Conservation (phyloP, 1,140 invertebrate species). For the Caerostris extrusa region DNA sequence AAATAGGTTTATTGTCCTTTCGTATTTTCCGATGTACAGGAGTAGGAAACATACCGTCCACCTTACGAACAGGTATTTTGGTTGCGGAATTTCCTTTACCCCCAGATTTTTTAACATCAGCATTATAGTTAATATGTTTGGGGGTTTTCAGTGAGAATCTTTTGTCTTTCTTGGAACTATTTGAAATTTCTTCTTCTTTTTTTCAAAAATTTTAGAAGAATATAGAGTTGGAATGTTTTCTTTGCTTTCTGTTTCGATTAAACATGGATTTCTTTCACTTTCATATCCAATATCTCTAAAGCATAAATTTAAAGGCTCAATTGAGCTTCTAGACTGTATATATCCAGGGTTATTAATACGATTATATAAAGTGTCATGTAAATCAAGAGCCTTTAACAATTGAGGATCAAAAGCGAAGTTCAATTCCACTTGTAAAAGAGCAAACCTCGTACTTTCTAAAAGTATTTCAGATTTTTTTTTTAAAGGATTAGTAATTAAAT, state of each 20-base stretch:
- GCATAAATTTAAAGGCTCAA: constrained; percentile 65
- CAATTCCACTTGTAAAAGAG: neutral
- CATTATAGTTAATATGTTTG: neutral
- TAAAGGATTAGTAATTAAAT: neutral
- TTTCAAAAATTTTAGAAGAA: neutral
- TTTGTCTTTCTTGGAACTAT: neutral
- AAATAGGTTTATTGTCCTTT: neutral
- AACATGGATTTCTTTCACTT: neutral
- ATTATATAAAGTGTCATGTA: constrained; percentile 56
- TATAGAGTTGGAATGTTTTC: constrained; percentile 56
- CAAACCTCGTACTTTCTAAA: neutral
- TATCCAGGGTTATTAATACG: neutral
- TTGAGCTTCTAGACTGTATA: constrained; percentile 63
- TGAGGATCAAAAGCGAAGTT: neutral
- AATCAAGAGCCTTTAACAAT: constrained; percentile 63
- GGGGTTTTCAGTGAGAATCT: neutral
- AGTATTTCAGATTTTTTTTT: neutral
- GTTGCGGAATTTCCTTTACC: constrained; percentile 23
- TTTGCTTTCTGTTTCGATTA: constrained; percentile 47
- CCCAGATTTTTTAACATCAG: constrained; percentile 23
- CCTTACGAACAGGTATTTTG: constrained; percentile 66
- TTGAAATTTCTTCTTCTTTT: neutral
- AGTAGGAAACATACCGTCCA: neutral
- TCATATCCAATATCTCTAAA: neutral
- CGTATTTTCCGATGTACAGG: neutral